Evolutionary conservation across 2,888 invertebrate genomes (phyloP), one percentile per base, ranked within the genome.

Genomic region (Bursaphelenchus okinawaensis): DNA sequence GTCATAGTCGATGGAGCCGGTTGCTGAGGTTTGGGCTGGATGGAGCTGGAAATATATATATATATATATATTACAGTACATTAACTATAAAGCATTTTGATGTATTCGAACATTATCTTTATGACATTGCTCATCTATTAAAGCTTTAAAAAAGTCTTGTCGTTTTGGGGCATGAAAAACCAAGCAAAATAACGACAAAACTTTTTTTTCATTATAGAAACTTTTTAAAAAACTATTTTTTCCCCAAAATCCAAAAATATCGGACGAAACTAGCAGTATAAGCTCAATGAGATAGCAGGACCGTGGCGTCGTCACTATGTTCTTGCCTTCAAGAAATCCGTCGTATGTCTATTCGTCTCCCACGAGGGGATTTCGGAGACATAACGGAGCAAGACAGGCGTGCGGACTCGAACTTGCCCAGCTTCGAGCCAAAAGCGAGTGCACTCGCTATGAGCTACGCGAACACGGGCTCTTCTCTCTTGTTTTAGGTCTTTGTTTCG

Each of bases 1-100:
- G 86, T 98, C 96, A 83, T 98, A 95, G 84, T 98, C 96, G 73
- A 98, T 84, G 8, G 96, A 93, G 52, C 94, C 93, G 2, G 94
- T 93, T 4, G 94, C 94, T 61, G 92, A 91, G 20, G 54, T 54
- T 19, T 62, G 73, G 19, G 52, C 27, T 7, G 59, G 62, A 66
- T 69, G 54, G 9, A 62, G 28, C 71, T 66, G 27, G 8, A 68
- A 68, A 20, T 22, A 12, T 16, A 23, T 60, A 16, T 24, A 60
- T 6, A 4, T 12, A 60, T 65, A 28, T 56, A 20, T 6, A 62
- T 2, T 23, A 63, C 31, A 40, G n/a, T 16, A 40, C 2, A 12
- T 1, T 16, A 40, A 1, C 40, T n/a, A 4, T 16, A 4, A 54
- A 1, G 1, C 27, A 54, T n/a, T n/a, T n/a, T n/a, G n/a, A n/a